Percentiles rank a stretch among this genome's conserved stretches.
Evolutionary conservation across 2,797 vertebrate species (phyloP).

Genomic region (Protosalanx chinensis): DNA sequence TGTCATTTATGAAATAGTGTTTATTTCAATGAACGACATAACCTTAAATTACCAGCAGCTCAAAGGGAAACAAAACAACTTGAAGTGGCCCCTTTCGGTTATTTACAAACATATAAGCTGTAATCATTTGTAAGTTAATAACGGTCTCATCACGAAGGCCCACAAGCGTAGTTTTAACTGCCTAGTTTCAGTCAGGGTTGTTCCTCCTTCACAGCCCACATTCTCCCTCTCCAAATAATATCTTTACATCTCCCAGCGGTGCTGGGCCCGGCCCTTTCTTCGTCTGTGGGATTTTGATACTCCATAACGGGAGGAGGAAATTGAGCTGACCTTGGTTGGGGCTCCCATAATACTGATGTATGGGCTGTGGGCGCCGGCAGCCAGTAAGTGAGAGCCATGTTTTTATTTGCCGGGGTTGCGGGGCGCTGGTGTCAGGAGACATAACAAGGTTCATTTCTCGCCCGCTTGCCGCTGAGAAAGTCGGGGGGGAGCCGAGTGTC

Average conservation of each 20-base stretch:
- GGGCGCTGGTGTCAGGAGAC: slow-evolving; percentile 72
- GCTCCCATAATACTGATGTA: slow-evolving; percentile 78
- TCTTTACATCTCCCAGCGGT: slow-evolving; percentile 17
- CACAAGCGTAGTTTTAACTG: slow-evolving; percentile 47
- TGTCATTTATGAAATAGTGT: slow-evolving; percentile 71
- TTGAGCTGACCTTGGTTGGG: slow-evolving; percentile 76
- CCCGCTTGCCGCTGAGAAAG: slow-evolving; percentile 50
- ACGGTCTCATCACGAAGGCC: background rate
- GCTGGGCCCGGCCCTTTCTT: slow-evolving; percentile 25
- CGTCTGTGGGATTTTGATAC: slow-evolving; percentile 72
- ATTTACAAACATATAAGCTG: background rate
- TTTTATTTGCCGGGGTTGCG: slow-evolving; percentile 76
- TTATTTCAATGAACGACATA: slow-evolving; percentile 63
- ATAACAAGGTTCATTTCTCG: slow-evolving; percentile 77
- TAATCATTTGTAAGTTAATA: background rate
- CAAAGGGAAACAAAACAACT: slow-evolving; percentile 20
- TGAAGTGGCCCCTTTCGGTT: background rate
- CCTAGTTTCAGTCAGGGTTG: slow-evolving; percentile 50
- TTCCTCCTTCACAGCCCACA: slow-evolving; percentile 58
- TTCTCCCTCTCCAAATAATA: slow-evolving; percentile 23
- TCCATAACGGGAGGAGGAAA: slow-evolving; percentile 76
- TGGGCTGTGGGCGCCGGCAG: slow-evolving; percentile 65
- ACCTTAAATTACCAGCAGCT: slow-evolving; percentile 40
- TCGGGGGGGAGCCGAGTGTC: slow-evolving; percentile 64
- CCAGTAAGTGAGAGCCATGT: slow-evolving; percentile 80